Base-by-base conservation (phyloP, 53 echinoderm and acorn worm genomes). In the Holothuria leucospilota region DNA sequence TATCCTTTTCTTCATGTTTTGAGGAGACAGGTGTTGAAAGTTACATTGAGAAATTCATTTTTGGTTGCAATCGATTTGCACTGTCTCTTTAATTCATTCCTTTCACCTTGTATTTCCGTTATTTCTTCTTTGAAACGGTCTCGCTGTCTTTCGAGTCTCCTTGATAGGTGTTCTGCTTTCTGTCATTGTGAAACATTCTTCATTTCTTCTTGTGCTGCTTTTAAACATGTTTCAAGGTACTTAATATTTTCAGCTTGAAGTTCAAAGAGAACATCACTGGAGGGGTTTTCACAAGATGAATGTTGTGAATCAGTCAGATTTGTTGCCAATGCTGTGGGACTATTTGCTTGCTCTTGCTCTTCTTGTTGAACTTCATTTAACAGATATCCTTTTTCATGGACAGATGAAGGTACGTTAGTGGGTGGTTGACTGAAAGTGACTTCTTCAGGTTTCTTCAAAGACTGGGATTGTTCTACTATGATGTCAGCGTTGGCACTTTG, bases 1-100 rank as follows among this genome's bases (percentile, higher is more conserved):
- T 56, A 84, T 68, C 40, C 84, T 84, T 68, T 84, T 84, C 84
- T 84, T 84, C 84, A 84, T 84, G 26, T 68, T 68, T 84, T 84
- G 63, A 38, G 84, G 84, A 13, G 18, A 39, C 15, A 67, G 39
- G 39, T 64, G 63, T 25, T 34, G 30, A 34, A 21, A 84, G 66
- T 38, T 40, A 68, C 64, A 34, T 84, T 63, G 6, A 84, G 28
- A 7, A 63, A 63, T 20, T 84, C 28, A 56, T 64, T 30, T 24
- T 68, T 67, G 21, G 84, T 29, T 11, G 24, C 68, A 23, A 84
- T 68, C 6, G 84, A 42, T 23, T 24, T 65, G 13, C 27, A 68
- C 46, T 67, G 67, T 20, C 58, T 82, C 59, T 82, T 82, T 34
- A 82, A 61, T 24, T 62, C 53, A 82, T 7, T 82, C 18, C 39